phyloP scores from a whole-genome alignment of 1,140 invertebrate genomes.

The Ladona fulva region DNA sequence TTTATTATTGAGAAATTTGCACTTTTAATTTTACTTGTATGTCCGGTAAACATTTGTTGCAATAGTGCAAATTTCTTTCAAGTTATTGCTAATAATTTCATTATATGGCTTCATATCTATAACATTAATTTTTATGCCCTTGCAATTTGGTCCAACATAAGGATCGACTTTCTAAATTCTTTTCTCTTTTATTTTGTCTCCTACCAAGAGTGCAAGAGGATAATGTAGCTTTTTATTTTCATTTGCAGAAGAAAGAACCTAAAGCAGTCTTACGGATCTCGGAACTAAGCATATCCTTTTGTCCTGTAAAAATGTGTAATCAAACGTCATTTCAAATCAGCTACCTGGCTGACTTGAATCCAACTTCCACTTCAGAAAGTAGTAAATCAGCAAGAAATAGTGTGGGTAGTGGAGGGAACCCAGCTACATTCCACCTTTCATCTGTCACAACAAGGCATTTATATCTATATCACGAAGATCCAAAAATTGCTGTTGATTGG shows the following conservation, averaged over 20 bases:
- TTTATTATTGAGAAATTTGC: no score
- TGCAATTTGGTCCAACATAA: no score
- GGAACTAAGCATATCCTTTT: conserved; percentile 76
- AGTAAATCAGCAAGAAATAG: not conserved
- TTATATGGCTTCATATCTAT: no score
- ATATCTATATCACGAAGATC: conserved; percentile 76
- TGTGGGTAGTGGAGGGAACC: not conserved
- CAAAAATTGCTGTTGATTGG: conserved; percentile 80
- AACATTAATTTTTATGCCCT: no score
- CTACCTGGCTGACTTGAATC: conserved; percentile 62
- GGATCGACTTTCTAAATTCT: no score
- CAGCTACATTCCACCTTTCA: not conserved
- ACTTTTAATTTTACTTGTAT: no score
- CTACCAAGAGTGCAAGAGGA: no score
- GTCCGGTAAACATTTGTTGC: no score
- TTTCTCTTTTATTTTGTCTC: no score
- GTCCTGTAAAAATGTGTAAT: conserved; percentile 71
- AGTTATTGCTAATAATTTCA: no score
- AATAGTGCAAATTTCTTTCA: no score
- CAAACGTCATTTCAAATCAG: conserved; percentile 73
- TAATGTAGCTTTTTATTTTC: no score
- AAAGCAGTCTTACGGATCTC: conserved; percentile 74
- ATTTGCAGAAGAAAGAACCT: conserved; percentile 51
- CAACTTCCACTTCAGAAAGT: not conserved
- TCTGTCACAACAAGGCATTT: conserved; percentile 66